Percentiles rank a stretch among this genome's conserved stretches.
Conservation (phyloP, 2,888 invertebrate species). For the Agriotes lineatus region DNA sequence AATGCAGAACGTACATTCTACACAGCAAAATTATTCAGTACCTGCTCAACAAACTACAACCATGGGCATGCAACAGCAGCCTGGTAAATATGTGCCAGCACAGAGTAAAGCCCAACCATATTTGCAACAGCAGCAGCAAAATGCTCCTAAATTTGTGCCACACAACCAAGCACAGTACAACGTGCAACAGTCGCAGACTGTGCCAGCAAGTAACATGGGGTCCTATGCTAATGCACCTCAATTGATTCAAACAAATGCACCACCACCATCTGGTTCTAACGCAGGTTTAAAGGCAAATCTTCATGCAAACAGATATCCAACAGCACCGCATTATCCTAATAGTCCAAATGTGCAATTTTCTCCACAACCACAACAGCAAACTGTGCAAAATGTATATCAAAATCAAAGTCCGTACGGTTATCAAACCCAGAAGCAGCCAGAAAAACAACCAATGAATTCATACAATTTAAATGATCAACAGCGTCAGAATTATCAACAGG, state of each 20-base stretch:
- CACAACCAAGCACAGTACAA: neutral
- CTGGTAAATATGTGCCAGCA: neutral
- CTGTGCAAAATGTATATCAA: constrained; percentile 13
- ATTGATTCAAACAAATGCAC: neutral
- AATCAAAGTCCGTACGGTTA: too few relatives aligned
- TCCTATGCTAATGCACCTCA: neutral
- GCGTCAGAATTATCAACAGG: constrained; percentile 42
- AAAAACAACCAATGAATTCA: constrained; percentile 19
- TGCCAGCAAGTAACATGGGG: neutral
- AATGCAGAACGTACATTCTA: neutral
- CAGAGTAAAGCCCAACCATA: neutral
- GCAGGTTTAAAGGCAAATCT: constrained; percentile 41
- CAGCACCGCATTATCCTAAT: constrained; percentile 34
- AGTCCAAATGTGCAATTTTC: constrained; percentile 17
- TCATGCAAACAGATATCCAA: constrained; percentile 46
- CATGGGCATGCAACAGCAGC: neutral
- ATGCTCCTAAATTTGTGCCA: neutral
- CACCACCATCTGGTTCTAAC: neutral
- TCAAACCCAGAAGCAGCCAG: constrained; percentile 12
- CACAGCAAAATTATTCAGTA: too few relatives aligned
- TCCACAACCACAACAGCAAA: constrained; percentile 28
- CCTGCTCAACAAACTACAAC: neutral
- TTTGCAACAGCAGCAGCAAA: neutral
- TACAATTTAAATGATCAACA: constrained; percentile 38
- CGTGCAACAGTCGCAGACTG: neutral